Percentiles rank a stretch among this genome's conserved stretches.
phyloP scores from a whole-genome alignment of 2,113 vertebrate species.

The Atherinomorus stipes region DNA sequence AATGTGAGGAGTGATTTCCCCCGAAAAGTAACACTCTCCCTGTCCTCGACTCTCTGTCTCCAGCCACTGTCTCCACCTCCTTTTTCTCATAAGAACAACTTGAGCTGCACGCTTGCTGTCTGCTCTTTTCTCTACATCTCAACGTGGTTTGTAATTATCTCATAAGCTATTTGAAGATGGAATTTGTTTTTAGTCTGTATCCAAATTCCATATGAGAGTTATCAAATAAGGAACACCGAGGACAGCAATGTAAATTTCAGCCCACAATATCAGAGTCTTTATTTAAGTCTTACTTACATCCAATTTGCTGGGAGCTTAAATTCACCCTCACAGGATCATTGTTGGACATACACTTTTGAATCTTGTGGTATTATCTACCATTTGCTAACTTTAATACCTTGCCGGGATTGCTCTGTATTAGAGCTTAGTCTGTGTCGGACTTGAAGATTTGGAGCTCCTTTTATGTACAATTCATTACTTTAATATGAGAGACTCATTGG shows the following conservation, averaged over 20 bases:
- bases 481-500: conserved; percentile 75
- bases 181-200: conserved; percentile 64
- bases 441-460: conserved; percentile 73
- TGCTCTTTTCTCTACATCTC: conserved; percentile 39
- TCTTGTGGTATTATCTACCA: conserved; percentile 80
- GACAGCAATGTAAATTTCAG: conserved; percentile 49
- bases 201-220: conserved; percentile 66
- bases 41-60: conserved; percentile 66
- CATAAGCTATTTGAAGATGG: conserved; percentile 63
- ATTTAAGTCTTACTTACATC: conserved; percentile 78
- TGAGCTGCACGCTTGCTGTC: conserved; percentile 7
- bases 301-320: conserved; percentile 78
- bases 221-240: conserved; percentile 53
- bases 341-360: conserved; percentile 74
- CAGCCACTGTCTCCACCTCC: conserved; percentile 28
- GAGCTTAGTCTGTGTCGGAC: conserved; percentile 71
- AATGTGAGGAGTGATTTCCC: conserved; percentile 80
- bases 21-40: conserved; percentile 78
- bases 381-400: conserved; percentile 83
- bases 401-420: conserved; percentile 72
- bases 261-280: conserved; percentile 65
- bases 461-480: conserved; percentile 80
- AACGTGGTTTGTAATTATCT: conserved; percentile 70
- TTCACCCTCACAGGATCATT: conserved; percentile 75
- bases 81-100: conserved; percentile 33